Percentiles rank a stretch among this genome's conserved stretches.
Conservation (phyloP, 1,140 invertebrate species). For the Zaprionus tsacasi region DNA sequence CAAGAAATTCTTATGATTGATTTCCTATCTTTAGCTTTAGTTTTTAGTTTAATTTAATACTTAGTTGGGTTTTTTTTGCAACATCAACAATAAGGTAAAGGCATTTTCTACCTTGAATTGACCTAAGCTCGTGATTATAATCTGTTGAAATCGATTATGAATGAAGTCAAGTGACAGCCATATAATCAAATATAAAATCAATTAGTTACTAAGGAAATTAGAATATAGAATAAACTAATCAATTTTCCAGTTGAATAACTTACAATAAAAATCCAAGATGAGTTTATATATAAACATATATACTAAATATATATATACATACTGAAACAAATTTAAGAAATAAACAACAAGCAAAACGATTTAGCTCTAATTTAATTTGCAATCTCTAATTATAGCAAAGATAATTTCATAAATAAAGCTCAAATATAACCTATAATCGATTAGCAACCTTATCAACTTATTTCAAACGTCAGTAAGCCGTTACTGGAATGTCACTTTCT, state of each 20-base stretch:
- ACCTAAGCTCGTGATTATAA: not conserved
- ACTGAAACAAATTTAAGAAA: too few species aligned
- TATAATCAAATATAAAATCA: not conserved
- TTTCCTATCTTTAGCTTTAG: not conserved
- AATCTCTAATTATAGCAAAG: not conserved
- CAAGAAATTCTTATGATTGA: too few species aligned
- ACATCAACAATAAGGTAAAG: not conserved
- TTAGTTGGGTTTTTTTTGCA: not conserved
- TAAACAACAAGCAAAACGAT: not conserved
- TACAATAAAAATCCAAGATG: too few species aligned
- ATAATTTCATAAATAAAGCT: not conserved
- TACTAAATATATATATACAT: too few species aligned
- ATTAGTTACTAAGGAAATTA: not conserved
- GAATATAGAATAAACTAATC: not conserved
- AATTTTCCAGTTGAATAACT: too few species aligned
- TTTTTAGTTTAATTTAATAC: not conserved
- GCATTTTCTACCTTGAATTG: not conserved
- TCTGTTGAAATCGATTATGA: not conserved
- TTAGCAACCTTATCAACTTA: not conserved
- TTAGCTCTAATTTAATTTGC: not conserved
- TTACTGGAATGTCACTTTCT: not conserved
- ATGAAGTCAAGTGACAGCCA: not conserved
- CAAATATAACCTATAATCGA: not conserved
- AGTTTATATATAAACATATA: too few species aligned
- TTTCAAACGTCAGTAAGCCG: not conserved